These are phyloP conservation scores for Neosilurus hyrtlii DNA, from an alignment of 2,797 vertebrate species.

Conservation along the genomic window DNA sequence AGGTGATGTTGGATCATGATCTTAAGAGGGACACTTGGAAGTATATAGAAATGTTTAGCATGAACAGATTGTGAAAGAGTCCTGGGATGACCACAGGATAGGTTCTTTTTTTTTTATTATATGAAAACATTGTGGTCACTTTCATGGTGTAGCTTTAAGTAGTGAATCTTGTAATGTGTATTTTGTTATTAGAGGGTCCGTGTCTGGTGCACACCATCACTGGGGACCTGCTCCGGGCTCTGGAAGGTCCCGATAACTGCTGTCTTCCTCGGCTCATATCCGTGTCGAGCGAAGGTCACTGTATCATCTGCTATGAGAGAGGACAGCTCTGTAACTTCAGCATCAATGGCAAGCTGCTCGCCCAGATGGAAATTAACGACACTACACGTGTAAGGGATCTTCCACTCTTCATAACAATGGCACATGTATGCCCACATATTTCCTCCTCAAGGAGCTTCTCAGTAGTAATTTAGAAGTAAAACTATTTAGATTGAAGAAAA, in stretches of 20 bases:
- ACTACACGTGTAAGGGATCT: slow-evolving; percentile 83
- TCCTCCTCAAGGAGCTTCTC: neutral
- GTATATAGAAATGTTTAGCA: neutral
- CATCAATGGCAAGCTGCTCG: slow-evolving; percentile 97
- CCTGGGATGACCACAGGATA: neutral
- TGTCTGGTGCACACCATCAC: slow-evolving; percentile 99
- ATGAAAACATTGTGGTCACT: no score
- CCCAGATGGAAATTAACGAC: slow-evolving; percentile 98
- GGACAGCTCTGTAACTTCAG: slow-evolving; percentile 99
- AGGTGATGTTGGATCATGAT: neutral
- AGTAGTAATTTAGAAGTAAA: neutral
- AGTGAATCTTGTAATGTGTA: slow-evolving; percentile 30
- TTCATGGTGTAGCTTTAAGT: neutral
- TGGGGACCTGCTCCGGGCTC: slow-evolving; percentile 92
- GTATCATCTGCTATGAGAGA: slow-evolving; percentile 97
- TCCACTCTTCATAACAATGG: neutral
- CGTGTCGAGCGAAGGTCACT: slow-evolving; percentile 96
- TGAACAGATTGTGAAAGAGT: neutral
- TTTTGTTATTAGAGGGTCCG: slow-evolving; percentile 81
- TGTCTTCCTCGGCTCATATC: slow-evolving; percentile 87
- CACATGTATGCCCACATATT: neutral
- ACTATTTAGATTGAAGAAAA: neutral
- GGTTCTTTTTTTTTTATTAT: neutral
- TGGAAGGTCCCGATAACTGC: slow-evolving; percentile 91
- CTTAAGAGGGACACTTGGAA: no score